Evolutionary conservation across 2,888 invertebrate genomes (phyloP).

Genomic region (Lathronympha strigana): DNA sequence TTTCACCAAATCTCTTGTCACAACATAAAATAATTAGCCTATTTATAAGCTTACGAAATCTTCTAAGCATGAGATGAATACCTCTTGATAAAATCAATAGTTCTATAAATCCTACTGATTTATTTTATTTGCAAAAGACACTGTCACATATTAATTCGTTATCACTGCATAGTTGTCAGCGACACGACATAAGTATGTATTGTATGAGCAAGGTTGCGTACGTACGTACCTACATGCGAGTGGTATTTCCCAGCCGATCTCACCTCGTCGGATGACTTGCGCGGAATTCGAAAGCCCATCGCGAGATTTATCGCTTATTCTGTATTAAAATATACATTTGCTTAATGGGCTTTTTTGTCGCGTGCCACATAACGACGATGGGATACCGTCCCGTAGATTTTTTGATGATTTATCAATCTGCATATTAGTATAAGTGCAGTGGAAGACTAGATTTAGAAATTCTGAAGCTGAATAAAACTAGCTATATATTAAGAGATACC

Average conservation of each 20-base stretch:
- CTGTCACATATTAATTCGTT: constrained; percentile 55
- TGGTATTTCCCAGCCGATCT: constrained; percentile 83
- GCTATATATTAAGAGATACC: too few species aligned
- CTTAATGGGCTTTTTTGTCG: constrained; percentile 81
- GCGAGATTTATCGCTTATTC: constrained; percentile 83
- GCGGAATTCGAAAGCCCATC: constrained; percentile 84
- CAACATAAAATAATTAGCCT: constrained; percentile 24
- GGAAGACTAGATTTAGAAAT: constrained; percentile 1
- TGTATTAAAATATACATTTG: constrained; percentile 83
- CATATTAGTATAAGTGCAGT: constrained; percentile 41
- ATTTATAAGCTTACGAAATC: constrained; percentile 26
- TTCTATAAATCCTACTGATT: constrained; percentile 39
- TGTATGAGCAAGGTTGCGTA: constrained; percentile 63
- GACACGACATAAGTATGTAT: constrained; percentile 67
- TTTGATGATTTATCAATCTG: constrained; percentile 71
- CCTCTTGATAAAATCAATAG: constrained; percentile 33
- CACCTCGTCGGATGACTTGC: constrained; percentile 81
- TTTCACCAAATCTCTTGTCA: constrained; percentile 2
- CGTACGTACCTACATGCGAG: constrained; percentile 65
- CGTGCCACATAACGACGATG: constrained; percentile 72
- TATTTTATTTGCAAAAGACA: constrained; percentile 46
- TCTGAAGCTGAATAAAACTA: not conserved
- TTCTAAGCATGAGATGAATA: constrained; percentile 36
- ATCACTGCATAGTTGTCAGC: constrained; percentile 59
- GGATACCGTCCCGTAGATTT: constrained; percentile 64